These are phyloP conservation scores for Rhamnusium bicolor DNA, from an alignment of 2,888 invertebrate species.

Conservation along the genomic window DNA sequence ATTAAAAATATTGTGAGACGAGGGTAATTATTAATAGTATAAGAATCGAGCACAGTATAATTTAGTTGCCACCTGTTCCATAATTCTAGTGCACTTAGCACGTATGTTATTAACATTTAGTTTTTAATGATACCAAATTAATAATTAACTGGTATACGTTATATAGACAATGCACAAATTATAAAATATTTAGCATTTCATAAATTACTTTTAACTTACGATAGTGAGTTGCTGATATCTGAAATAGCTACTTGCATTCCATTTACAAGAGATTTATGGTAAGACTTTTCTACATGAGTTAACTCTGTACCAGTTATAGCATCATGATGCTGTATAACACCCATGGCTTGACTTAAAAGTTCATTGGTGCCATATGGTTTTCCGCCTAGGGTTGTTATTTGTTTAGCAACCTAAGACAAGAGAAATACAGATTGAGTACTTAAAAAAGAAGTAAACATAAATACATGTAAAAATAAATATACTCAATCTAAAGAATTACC, in stretches of 20 bases:
- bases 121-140: too few relatives aligned
- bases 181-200: too few relatives aligned
- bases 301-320: constrained; percentile 90
- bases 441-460: too few relatives aligned
- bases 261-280: constrained; percentile 80
- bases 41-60: too few relatives aligned
- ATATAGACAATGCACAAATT: too few relatives aligned
- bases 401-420: constrained; percentile 68
- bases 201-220: constrained; percentile 9
- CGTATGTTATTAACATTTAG: too few relatives aligned
- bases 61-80: too few relatives aligned
- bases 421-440: neutral
- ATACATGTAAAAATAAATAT: neutral
- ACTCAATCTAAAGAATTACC: constrained; percentile 60
- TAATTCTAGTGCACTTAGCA: too few relatives aligned
- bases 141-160: too few relatives aligned
- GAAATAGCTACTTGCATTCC: constrained; percentile 68
- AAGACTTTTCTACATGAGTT: constrained; percentile 89
- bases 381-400: constrained; percentile 75
- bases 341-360: constrained; percentile 73
- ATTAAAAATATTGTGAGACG: too few relatives aligned
- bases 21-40: too few relatives aligned
- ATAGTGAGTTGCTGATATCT: neutral
- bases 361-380: constrained; percentile 68
- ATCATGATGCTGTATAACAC: constrained; percentile 93